Evolutionary conservation across 2,888 invertebrate species (phyloP), one percentile per base, ranked within the genome.

Genomic region (Phaonia tiefii): DNA sequence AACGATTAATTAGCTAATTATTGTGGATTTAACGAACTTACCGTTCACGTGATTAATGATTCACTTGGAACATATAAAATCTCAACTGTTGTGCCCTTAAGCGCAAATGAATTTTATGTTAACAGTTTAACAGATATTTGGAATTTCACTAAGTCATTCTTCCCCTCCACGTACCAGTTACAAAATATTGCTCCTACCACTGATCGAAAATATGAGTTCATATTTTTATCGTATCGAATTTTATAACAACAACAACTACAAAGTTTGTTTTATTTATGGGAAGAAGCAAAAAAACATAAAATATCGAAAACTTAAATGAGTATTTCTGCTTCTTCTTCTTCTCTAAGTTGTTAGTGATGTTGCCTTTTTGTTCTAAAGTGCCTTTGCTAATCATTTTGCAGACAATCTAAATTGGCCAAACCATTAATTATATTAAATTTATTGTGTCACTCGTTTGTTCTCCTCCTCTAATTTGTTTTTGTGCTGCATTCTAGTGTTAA

Each of bases 351-450:
- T 60, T 60, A 8, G 10, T 39, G 10, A 39, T 20, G 31, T 10
- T 39, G 58, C 37, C 13, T n/a, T 31, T 0, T 26, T 56, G 26
- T 51, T 20, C 11, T 60, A 31, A 60, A 31, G 7, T 39, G 60
- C 20, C 60, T 10, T 31, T n/a, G 56, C 73, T 63, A 80, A 80
- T 77, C 74, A 80, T 80, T 77, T 77, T 77, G 74, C 70, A 77
- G 77, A 80, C 80, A 80, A 74, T 70, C 51, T 46, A 80, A 80
- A 77, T 77, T 77, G 74, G 58, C 71, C 71, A 66, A 71, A 70
- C 77, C 74, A 80, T 80, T 80, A 80, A 80, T 77, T 60, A 77
- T 71, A 46, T 51, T 60, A 77, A 80, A 80, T 77, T 77, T 77
- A 77, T 77, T 80, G 74, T 74, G 80, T 67, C 77, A 75, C n/a